Conservation (phyloP, 2,888 invertebrate genomes). For the Dryomyza anilis region DNA sequence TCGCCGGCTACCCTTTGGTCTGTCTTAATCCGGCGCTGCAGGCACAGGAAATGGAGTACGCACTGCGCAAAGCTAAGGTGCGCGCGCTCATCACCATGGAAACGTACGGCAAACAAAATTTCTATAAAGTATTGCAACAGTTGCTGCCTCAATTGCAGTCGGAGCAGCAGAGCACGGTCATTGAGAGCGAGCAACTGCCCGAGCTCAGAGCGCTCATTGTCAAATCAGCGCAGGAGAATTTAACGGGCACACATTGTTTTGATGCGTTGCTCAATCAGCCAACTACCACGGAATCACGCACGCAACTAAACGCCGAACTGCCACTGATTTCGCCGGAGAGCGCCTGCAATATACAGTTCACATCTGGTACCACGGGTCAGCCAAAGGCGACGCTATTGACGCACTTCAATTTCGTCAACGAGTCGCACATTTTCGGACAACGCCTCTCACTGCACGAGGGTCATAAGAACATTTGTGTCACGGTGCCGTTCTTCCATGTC, state of each 20-base stretch:
- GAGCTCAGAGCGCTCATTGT: conserved; percentile 25
- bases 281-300: conserved; percentile 19
- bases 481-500: conserved; percentile 80
- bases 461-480: conserved; percentile 62
- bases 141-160: conserved; percentile 64
- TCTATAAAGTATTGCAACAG: conserved; percentile 66
- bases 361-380: conserved; percentile 75
- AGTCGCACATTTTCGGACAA: conserved; percentile 68
- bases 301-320: conserved; percentile 37
- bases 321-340: conserved; percentile 70
- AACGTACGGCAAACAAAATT: conserved; percentile 68
- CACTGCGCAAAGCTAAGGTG: conserved; percentile 71
- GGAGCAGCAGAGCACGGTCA: not conserved
- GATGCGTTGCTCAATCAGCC: conserved; percentile 50
- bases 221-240: conserved; percentile 19
- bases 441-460: conserved; percentile 53
- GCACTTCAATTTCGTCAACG: conserved; percentile 76
- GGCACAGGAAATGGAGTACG: conserved; percentile 70
- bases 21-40: conserved; percentile 77
- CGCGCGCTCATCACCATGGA: conserved; percentile 70
- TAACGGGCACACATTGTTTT: conserved; percentile 45
- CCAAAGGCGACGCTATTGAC: conserved; percentile 75
- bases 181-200: conserved; percentile 1
- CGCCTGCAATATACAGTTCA: conserved; percentile 77
- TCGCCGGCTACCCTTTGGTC: conserved; percentile 73